Conservation (phyloP, 2,888 invertebrate species). For the Cheilosia scutellata region DNA sequence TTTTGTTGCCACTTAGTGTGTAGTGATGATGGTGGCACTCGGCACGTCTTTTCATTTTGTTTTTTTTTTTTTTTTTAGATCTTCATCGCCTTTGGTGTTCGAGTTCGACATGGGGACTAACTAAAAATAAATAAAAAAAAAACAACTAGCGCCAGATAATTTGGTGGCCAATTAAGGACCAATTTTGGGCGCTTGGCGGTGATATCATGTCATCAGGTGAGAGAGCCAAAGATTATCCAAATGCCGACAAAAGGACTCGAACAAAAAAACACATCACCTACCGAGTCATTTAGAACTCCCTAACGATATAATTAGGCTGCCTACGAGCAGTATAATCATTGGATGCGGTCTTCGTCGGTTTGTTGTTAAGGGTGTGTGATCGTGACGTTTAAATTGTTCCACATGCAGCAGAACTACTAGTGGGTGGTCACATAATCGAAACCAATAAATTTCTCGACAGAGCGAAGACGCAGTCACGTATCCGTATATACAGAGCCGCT, state of each 20-base stretch:
- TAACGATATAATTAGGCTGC: slow-evolving; percentile 76
- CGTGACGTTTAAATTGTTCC: slow-evolving; percentile 67
- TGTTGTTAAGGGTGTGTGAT: slow-evolving; percentile 70
- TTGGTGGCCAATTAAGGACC: slow-evolving; percentile 75
- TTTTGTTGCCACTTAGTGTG: slow-evolving; percentile 70
- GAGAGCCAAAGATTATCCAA: slow-evolving; percentile 64
- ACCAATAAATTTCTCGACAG: slow-evolving; percentile 64
- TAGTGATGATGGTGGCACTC: slow-evolving; percentile 59
- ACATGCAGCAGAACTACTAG: slow-evolving; percentile 40
- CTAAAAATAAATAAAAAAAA: background rate
- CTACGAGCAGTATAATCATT: slow-evolving; percentile 58
- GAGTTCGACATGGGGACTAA: slow-evolving; percentile 15
- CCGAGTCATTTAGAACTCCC: slow-evolving; percentile 71
- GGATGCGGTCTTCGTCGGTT: slow-evolving; percentile 40
- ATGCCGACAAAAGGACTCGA: slow-evolving; percentile 69
- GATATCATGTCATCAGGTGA: slow-evolving; percentile 76
- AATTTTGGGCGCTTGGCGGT: slow-evolving; percentile 68
- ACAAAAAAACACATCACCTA: slow-evolving; percentile 52
- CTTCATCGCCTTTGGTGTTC: slow-evolving; percentile 56
- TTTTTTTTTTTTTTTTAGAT: background rate
- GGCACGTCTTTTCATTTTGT: slow-evolving; percentile 36
- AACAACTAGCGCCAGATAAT: slow-evolving; percentile 69
- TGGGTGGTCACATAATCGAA: slow-evolving; percentile 74
- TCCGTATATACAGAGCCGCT: slow-evolving; percentile 9
- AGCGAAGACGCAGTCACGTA: slow-evolving; percentile 9